Evolutionary conservation across 2,888 invertebrate genomes (phyloP).

Genomic region (Orchesella flavescens): DNA sequence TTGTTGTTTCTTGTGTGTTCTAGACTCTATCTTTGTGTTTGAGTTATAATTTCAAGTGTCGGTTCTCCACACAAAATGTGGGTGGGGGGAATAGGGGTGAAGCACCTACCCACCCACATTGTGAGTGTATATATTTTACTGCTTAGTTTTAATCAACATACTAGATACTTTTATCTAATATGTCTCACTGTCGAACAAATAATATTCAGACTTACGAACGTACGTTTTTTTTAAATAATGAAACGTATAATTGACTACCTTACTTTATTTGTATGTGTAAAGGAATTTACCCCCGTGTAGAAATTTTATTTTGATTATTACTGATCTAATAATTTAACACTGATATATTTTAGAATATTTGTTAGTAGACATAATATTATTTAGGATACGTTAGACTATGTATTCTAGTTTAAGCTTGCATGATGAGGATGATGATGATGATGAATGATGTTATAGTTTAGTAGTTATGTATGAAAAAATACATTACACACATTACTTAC

Average conservation of each 20-base stretch:
- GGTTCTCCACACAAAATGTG: no score
- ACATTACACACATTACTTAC: not conserved
- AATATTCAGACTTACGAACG: not conserved
- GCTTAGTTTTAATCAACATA: not conserved
- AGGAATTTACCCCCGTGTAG: not conserved
- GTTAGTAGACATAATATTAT: not conserved
- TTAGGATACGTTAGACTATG: not conserved
- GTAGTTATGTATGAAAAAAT: not conserved
- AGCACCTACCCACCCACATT: no score
- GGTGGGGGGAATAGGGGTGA: no score
- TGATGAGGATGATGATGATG: no score
- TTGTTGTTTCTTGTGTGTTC: not conserved
- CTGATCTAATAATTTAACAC: not conserved
- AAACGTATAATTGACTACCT: not conserved
- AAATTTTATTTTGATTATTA: conserved; percentile 18
- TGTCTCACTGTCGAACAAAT: not conserved
- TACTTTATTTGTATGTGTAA: not conserved
- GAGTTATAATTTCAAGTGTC: not conserved
- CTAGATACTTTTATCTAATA: not conserved
- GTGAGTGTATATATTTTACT: not conserved
- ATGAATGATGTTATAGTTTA: not conserved
- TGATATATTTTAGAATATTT: not conserved
- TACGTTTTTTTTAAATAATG: not conserved
- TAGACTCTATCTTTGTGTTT: not conserved
- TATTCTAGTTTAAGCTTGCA: no score